These are phyloP conservation scores for Verasper variegatus DNA, from an alignment of 2,113 vertebrate genomes.

Conservation along the genomic window DNA sequence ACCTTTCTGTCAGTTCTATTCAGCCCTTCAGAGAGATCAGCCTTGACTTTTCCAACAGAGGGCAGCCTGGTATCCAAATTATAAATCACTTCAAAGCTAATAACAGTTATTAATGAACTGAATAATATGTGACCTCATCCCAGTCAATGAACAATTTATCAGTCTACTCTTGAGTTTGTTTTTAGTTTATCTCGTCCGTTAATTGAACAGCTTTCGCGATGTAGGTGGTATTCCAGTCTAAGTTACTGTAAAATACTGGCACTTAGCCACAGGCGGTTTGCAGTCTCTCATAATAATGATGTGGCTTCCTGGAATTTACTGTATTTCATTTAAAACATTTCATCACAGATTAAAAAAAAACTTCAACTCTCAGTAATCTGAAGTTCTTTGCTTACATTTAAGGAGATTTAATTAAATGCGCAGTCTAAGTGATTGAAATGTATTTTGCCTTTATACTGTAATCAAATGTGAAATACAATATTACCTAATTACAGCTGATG, in stretches of 20 bases:
- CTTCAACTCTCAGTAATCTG: conserved; percentile 33
- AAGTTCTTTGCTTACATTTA: conserved; percentile 17
- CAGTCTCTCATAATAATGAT: conserved; percentile 2
- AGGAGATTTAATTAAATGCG: conserved; percentile 55
- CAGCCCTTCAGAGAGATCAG: background rate
- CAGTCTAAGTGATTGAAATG: conserved; percentile 43
- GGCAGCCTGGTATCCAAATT: background rate
- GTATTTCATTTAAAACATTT: conserved; percentile 48
- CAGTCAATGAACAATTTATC: background rate
- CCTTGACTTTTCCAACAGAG: background rate
- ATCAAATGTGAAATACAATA: conserved; percentile 65
- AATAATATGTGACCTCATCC: background rate
- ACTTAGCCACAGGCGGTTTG: conserved; percentile 29
- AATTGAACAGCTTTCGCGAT: background rate
- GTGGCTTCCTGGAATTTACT: conserved; percentile 30
- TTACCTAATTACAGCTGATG: conserved; percentile 38
- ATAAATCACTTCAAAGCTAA: background rate
- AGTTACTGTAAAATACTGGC: background rate
- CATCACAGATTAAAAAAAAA: conserved; percentile 26
- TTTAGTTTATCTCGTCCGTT: background rate
- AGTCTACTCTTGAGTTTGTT: background rate
- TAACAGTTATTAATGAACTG: background rate
- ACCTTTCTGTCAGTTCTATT: background rate
- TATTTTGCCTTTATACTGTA: conserved; percentile 45
- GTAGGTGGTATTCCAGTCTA: background rate